Evolutionary conservation across 1,140 invertebrate species (phyloP), one percentile per base, ranked within the genome.

Genomic region (Potamilus streckersoni): DNA sequence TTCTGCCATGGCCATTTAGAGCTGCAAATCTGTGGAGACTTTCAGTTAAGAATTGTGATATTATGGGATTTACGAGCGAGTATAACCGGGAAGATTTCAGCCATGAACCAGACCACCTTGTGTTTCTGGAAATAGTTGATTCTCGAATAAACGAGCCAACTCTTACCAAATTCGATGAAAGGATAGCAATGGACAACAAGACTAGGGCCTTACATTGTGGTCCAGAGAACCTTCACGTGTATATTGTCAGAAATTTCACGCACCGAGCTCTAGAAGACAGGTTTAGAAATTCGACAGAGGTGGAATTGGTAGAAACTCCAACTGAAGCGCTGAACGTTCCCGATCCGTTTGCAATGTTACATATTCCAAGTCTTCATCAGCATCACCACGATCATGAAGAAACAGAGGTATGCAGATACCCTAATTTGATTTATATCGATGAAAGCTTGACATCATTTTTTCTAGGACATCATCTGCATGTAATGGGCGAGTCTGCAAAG

Each of bases 121-220:
- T 74, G 58, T 73, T 81, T 49, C 20, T 80, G 55, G 81, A 82
- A 23, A 38, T 60, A 23, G 64, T 31, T 19, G 70, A 79, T 67
- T 27, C 12, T 11, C 59, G 31, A 55, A 49, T 63, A 27, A n/a
- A 38, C 65, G n/a, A 13, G 3, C 15, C 60, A 0, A 63, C 23
- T n/a, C 20, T 49, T 58, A 20, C 49, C 5, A 69, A 61, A 57
- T 68, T 77, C 0, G n/a, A 82, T 56, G 14, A 66, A 13, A 23
- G 75, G n/a, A 73, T 64, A 27, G 56, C 61, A 55, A 60, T 23
- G 62, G 17, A 66, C 55, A 76, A 75, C 27, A 64, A 76, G n/a
- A 82, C 73, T 57, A 75, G 72, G 62, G 71, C 79, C 5, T 83
- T 74, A 66, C 78, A 81, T 15, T 83, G 82, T 69, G 80, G 82